phyloP scores from a whole-genome alignment of 2,888 invertebrate genomes.

The Drosophila recens region DNA sequence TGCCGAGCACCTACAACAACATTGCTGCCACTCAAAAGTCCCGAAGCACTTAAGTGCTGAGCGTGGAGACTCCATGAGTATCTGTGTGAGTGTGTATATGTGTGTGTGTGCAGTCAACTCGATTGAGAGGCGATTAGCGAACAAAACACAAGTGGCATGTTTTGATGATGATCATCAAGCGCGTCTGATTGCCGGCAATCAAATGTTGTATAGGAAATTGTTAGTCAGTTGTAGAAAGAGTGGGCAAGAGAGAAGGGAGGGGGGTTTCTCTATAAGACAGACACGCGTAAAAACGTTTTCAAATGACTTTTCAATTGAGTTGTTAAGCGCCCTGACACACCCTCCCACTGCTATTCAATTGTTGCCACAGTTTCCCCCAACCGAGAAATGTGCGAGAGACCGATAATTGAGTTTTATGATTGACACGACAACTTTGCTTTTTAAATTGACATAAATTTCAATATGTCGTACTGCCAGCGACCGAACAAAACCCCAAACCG shows the following conservation, averaged over 20 bases:
- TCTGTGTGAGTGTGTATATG: constrained; percentile 10
- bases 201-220: constrained; percentile 63
- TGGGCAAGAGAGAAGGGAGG: not conserved
- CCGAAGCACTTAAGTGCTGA: constrained; percentile 71
- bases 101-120: constrained; percentile 52
- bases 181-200: constrained; percentile 77
- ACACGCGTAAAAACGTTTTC: constrained; percentile 75
- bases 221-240: constrained; percentile 1
- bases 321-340: constrained; percentile 56
- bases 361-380: constrained; percentile 13
- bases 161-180: constrained; percentile 76
- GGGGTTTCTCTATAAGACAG: constrained; percentile 44
- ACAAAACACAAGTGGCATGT: constrained; percentile 79
- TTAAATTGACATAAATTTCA: constrained; percentile 83
- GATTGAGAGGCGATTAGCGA: constrained; percentile 78
- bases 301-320: constrained; percentile 75
- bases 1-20: constrained; percentile 62
- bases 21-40: constrained; percentile 71
- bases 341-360: constrained; percentile 14
- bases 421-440: constrained; percentile 81
- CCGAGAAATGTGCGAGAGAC: constrained; percentile 22
- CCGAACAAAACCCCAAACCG: constrained; percentile 42
- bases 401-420: constrained; percentile 82
- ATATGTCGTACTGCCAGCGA: constrained; percentile 74
- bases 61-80: constrained; percentile 32